These are phyloP conservation scores for Desoria tigrina DNA, from an alignment of 2,888 invertebrate species.

Conservation along the genomic window DNA sequence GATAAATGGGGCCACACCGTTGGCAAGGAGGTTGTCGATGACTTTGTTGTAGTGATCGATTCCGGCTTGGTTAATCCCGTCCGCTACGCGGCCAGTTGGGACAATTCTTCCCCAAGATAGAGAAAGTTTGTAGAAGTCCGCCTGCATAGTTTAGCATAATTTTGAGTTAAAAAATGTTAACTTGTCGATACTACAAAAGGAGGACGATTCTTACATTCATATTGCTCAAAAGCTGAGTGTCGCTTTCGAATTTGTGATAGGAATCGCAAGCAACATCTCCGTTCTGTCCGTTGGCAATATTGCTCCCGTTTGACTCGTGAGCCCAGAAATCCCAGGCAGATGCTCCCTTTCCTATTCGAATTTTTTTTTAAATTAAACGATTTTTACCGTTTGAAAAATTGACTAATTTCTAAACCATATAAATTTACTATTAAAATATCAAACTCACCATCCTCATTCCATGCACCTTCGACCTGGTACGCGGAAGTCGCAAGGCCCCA, in stretches of 20 bases:
- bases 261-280: slow-evolving; percentile 54
- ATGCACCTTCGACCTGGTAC: slow-evolving; percentile 30
- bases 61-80: slow-evolving; percentile 66
- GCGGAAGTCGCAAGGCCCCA: slow-evolving; percentile 28
- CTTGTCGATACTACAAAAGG: no score
- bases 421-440: neutral
- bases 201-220: slow-evolving; percentile 14
- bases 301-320: slow-evolving; percentile 54
- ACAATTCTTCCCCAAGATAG: slow-evolving; percentile 59
- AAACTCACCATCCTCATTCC: slow-evolving; percentile 18
- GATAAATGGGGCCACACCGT: slow-evolving; percentile 64
- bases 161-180: no score
- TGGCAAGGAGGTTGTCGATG: slow-evolving; percentile 67
- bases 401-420: neutral
- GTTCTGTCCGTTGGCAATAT: slow-evolving; percentile 55
- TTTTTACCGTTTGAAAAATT: no score
- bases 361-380: neutral
- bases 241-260: slow-evolving; percentile 7
- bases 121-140: slow-evolving; percentile 56
- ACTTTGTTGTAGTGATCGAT: slow-evolving; percentile 75
- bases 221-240: neutral
- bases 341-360: slow-evolving; percentile 55
- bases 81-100: slow-evolving; percentile 55
- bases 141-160: slow-evolving; percentile 25
- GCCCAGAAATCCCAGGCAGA: slow-evolving; percentile 58